phyloP scores from a whole-genome alignment of 1,140 invertebrate species.

The Papilio helenus region DNA sequence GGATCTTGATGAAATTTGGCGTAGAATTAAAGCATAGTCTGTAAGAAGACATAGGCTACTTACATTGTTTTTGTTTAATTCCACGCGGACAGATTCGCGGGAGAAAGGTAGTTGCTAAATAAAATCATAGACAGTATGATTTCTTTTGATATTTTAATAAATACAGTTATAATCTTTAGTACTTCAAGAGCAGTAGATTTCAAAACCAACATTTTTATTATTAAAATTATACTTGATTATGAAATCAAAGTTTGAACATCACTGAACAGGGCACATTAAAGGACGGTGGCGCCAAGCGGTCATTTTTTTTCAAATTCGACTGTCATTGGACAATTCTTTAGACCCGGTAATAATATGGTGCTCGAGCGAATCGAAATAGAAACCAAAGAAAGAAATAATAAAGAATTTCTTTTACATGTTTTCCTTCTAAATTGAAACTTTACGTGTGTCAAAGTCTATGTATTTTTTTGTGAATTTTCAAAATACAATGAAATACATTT shows the following conservation, averaged over 20 bases:
- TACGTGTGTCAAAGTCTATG: not conserved
- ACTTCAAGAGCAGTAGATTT: too few species aligned
- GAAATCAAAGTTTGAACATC: conserved; percentile 55
- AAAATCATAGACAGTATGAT: too few species aligned
- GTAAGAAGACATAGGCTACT: too few species aligned
- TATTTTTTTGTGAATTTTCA: not conserved
- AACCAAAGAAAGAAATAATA: not conserved
- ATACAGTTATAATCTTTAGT: too few species aligned
- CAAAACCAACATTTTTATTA: too few species aligned
- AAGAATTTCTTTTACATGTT: not conserved
- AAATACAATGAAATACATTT: not conserved
- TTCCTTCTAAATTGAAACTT: not conserved
- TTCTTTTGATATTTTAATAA: too few species aligned
- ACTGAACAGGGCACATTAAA: conserved; percentile 53
- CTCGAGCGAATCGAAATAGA: conserved; percentile 46
- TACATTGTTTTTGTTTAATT: too few species aligned
- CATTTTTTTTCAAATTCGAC: conserved; percentile 60
- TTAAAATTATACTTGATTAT: not conserved
- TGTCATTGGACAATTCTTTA: conserved; percentile 67
- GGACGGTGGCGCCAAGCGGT: conserved; percentile 62
- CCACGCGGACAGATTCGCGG: too few species aligned
- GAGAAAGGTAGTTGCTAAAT: too few species aligned
- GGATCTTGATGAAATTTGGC: too few species aligned
- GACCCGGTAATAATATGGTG: conserved; percentile 58
- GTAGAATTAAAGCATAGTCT: too few species aligned